Percentiles rank a stretch among this genome's conserved stretches.
phyloP scores from a whole-genome alignment of 1,140 invertebrate genomes.

The Pseudobourletiella spinata region DNA sequence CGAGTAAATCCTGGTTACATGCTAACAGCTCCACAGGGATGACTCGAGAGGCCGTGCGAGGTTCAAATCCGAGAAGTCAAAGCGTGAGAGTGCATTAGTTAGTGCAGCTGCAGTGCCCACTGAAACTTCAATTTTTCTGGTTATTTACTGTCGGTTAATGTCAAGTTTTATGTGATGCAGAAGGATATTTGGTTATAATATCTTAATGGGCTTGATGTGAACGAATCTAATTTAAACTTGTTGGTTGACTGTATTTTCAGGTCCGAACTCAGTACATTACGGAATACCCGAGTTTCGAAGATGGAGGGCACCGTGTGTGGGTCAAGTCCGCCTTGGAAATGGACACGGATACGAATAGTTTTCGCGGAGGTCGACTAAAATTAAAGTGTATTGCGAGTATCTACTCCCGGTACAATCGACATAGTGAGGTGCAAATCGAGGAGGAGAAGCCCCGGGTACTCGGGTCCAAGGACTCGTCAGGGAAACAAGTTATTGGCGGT shows the following conservation, averaged over 20 bases:
- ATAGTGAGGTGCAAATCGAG: slow-evolving; percentile 47
- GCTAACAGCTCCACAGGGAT: no score
- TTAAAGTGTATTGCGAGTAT: slow-evolving; percentile 54
- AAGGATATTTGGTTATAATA: no score
- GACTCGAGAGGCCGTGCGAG: no score
- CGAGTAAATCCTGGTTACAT: no score
- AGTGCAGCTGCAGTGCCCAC: no score
- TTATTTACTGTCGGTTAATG: no score
- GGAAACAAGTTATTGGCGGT: slow-evolving; percentile 25
- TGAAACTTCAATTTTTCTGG: no score
- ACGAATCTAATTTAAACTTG: no score
- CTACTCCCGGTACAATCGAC: slow-evolving; percentile 50
- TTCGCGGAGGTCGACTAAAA: slow-evolving; percentile 50
- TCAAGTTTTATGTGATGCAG: no score
- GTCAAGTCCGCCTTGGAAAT: slow-evolving; percentile 44
- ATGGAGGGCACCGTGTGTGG: slow-evolving; percentile 19
- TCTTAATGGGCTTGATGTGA: no score
- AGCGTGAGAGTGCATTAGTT: no score
- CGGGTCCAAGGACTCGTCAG: slow-evolving; percentile 51
- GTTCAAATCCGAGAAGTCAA: no score
- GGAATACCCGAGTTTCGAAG: slow-evolving; percentile 31
- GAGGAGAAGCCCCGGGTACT: slow-evolving; percentile 57
- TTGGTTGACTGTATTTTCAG: slow-evolving; percentile 14
- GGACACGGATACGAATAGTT: slow-evolving; percentile 46
- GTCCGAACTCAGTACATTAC: slow-evolving; percentile 27